Base-by-base conservation (phyloP, 2,888 invertebrate species). In the Aphodius granarius region DNA sequence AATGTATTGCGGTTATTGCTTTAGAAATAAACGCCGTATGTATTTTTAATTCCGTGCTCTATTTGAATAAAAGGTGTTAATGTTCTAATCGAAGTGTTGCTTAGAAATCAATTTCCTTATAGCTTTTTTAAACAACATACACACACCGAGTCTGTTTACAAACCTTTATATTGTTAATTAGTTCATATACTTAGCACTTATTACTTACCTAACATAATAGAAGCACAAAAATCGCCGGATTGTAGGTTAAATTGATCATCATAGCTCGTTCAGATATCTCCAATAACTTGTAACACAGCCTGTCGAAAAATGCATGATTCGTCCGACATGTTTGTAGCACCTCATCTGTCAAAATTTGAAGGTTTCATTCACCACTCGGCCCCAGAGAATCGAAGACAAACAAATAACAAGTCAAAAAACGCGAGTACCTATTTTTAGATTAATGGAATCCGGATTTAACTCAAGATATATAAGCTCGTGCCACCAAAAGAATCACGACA, bases 191-290 rank as follows among this genome's bases (percentile, higher is more conserved):
- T 68, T 68, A 6, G 6, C n/a, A n/a, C n/a, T n/a, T n/a, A n/a
- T n/a, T n/a, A 68, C 68, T 68, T 68, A 68, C 68, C 68, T 68
- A 68, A 68, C 68, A 68, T 68, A 68, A 21, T 68, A 68, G 68
- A 68, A 68, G 21, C 68, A 20, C 20, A 68, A 6, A 68, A 17
- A 20, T n/a, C 22, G 13, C 16, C 65, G 9, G 65, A 22, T 20
- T 68, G 21, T 22, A 68, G 21, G 17, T 9, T 20, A 68, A 43
- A 43, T 43, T 43, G 43, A n/a, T 68, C 68, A 68, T 68, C 22
- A 22, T 22, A 22, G 20, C 20, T 22, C 9, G n/a, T 20, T 19
- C 68, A 68, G 19, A 19, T n/a, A 21, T 68, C 68, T 22, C 68
- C 6, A 9, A 3, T 2, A 43, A 43, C 6, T 43, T 43, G 43